These are phyloP conservation scores for Suricata suricatta DNA, from an alignment of 2,113 vertebrate genomes.

Conservation along the genomic window DNA sequence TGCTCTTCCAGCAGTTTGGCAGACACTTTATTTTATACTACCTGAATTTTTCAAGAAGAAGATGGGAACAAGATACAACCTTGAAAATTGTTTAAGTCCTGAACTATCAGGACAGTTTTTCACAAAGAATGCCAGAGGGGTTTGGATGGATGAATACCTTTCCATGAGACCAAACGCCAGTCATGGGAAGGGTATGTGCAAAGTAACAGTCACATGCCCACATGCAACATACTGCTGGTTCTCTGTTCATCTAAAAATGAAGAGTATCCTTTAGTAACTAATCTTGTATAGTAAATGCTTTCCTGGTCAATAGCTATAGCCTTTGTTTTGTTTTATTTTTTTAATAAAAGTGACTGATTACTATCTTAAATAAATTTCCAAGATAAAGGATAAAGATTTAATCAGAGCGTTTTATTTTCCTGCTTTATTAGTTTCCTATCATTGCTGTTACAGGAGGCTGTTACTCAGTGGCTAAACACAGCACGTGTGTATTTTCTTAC, in stretches of 20 bases:
- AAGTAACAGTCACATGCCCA: background rate
- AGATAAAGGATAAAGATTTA: background rate
- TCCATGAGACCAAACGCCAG: background rate
- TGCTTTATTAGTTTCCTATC: background rate
- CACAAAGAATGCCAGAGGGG: background rate
- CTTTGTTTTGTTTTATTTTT: background rate
- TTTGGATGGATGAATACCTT: background rate
- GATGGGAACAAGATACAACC: background rate
- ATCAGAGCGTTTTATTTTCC: background rate
- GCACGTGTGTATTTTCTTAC: background rate
- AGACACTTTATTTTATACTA: background rate
- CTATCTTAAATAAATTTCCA: background rate
- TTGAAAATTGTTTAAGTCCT: background rate
- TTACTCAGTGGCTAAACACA: background rate
- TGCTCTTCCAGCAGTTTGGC: background rate
- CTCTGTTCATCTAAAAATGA: background rate
- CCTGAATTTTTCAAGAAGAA: background rate
- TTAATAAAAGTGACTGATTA: background rate
- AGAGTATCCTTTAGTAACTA: background rate
- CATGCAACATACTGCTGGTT: background rate
- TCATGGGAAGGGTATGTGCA: background rate
- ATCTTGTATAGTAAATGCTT: background rate
- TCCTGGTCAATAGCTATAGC: background rate
- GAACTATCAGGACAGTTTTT: background rate
- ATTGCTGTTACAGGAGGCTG: background rate